phyloP scores from a whole-genome alignment of 2,113 vertebrate species.

The Coptodon rendalli region DNA sequence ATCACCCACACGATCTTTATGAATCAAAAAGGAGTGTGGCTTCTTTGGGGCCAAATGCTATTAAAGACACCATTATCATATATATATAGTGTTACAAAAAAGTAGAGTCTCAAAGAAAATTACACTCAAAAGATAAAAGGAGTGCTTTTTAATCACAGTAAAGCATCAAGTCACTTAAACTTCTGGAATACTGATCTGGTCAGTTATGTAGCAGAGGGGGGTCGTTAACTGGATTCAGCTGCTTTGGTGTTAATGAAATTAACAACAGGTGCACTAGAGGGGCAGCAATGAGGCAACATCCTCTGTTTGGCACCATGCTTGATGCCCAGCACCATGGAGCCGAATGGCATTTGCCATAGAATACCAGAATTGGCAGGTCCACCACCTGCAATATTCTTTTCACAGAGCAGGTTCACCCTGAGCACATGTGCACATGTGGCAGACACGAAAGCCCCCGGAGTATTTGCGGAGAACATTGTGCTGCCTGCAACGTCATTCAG shows the following conservation, averaged over 20 bases:
- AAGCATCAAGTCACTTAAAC: too few species aligned
- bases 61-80: neutral
- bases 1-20: neutral
- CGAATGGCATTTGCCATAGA: rapidly evolving
- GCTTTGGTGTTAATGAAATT: too few species aligned
- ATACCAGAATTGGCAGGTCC: neutral
- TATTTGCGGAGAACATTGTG: neutral
- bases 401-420: neutral
- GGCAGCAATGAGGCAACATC: neutral
- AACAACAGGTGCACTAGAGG: too few species aligned
- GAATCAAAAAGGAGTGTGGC: neutral
- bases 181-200: too few species aligned
- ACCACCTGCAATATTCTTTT: neutral
- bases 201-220: too few species aligned
- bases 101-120: neutral
- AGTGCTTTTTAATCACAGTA: too few species aligned
- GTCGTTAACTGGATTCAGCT: too few species aligned
- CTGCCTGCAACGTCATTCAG: neutral
- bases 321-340: neutral
- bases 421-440: neutral
- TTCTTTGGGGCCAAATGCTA: neutral
- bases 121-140: too few species aligned
- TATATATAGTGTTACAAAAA: neutral
- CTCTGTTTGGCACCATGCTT: neutral
- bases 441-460: rapidly evolving